phyloP scores from a whole-genome alignment of 2,888 invertebrate species.

The Sinotaia quadrata region DNA sequence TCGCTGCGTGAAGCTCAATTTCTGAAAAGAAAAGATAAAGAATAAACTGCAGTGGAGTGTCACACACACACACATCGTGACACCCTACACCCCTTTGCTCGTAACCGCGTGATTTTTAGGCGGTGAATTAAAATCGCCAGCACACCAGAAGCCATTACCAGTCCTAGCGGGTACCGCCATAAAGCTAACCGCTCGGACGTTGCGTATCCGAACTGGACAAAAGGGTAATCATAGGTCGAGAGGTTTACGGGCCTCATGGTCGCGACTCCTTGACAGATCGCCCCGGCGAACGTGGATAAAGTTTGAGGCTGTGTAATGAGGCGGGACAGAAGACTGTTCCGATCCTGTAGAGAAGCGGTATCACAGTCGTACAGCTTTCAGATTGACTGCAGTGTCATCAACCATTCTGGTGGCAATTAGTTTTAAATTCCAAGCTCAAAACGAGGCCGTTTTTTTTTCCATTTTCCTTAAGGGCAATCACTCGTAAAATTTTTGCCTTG shows the following conservation, averaged over 20 bases:
- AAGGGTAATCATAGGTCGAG: not conserved
- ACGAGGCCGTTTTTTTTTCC: no score
- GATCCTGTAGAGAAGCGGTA: not conserved
- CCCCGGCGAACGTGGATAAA: not conserved
- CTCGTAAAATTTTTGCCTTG: no score
- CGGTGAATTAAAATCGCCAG: constrained; percentile 1
- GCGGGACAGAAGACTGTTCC: not conserved
- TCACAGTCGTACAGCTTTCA: no score
- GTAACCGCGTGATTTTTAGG: not conserved
- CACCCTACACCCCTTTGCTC: not conserved
- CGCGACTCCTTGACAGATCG: constrained; percentile 4
- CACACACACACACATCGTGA: not conserved
- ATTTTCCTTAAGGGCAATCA: no score
- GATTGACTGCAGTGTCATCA: no score
- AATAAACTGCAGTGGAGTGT: no score
- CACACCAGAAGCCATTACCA: not conserved
- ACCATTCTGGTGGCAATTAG: no score
- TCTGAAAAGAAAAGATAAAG: no score
- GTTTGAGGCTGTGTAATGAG: constrained; percentile 1
- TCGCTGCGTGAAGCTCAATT: no score
- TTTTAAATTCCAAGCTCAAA: no score
- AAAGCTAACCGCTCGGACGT: constrained; percentile 7
- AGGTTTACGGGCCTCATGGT: not conserved
- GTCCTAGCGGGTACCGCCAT: not conserved
- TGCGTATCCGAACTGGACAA: not conserved